phyloP scores from a whole-genome alignment of 2,113 vertebrate genomes.

The Aix galericulata region DNA sequence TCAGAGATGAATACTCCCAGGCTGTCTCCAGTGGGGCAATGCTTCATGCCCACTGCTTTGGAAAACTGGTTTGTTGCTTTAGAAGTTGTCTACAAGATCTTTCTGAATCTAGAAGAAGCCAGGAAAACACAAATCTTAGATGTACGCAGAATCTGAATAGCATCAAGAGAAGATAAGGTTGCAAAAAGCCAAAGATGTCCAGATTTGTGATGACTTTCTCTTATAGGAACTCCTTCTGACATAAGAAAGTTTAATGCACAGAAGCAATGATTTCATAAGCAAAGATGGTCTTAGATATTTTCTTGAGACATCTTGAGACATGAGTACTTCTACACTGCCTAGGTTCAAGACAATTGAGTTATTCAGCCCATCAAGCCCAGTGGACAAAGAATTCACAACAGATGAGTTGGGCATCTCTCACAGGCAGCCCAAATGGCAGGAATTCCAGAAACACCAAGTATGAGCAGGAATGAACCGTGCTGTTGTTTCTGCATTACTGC shows the following conservation, averaged over 20 bases:
- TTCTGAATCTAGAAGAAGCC: not conserved
- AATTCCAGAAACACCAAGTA: not conserved
- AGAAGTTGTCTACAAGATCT: not conserved
- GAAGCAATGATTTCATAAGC: not conserved
- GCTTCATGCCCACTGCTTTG: not conserved
- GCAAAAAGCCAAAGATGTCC: not conserved
- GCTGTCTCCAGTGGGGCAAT: not conserved
- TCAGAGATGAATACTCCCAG: conserved; percentile 32
- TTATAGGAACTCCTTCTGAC: not conserved
- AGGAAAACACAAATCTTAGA: not conserved
- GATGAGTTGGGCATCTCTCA: not conserved
- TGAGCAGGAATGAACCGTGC: not conserved
- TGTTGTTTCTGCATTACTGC: not conserved
- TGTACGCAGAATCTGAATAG: not conserved
- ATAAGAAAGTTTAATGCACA: not conserved
- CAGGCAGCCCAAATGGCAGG: not conserved
- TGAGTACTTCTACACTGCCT: not conserved
- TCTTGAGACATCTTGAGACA: not conserved
- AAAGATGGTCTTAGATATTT: not conserved
- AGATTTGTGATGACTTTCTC: not conserved
- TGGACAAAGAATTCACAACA: not conserved
- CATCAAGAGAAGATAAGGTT: not conserved
- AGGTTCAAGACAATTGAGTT: not conserved
- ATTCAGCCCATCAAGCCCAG: not conserved
- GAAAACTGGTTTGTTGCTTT: not conserved